Conservation (phyloP, 30 jellyfish, hydroid and myxozoan species). For the Turritopsis dohrnii region DNA sequence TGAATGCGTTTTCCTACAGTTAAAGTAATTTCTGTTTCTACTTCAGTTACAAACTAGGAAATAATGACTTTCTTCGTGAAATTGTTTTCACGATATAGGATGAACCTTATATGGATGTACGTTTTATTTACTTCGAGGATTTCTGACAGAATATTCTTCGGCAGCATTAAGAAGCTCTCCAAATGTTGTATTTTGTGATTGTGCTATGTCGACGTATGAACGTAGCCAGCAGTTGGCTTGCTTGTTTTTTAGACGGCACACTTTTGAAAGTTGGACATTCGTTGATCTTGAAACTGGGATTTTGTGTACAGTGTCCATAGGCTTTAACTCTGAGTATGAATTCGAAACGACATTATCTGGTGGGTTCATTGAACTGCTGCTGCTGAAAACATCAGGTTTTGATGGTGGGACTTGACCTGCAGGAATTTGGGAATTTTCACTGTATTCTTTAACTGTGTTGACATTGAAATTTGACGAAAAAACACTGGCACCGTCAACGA, state of each 20-base stretch:
- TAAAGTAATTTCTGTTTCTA: too few relatives aligned
- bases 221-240: not conserved
- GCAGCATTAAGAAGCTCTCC: slow-evolving; percentile 6
- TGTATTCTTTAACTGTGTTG: not conserved
- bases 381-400: not conserved
- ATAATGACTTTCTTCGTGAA: too few relatives aligned
- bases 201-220: slow-evolving; percentile 3
- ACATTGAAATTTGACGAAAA: not conserved
- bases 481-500: not conserved
- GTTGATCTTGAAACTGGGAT: not conserved
- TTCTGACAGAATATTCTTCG: not conserved
- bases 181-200: not conserved
- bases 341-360: not conserved
- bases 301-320: not conserved
- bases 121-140: not conserved
- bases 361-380: not conserved
- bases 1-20: too few relatives aligned
- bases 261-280: not conserved
- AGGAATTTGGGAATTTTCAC: not conserved
- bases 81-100: too few relatives aligned
- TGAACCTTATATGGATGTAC: not conserved
- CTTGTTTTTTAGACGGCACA: not conserved
- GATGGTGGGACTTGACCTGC: not conserved
- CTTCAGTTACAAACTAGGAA: too few relatives aligned
- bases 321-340: not conserved